Evolutionary conservation across 2,888 invertebrate species (phyloP), one percentile per base, ranked within the genome.

Genomic region (Leucozona laternaria): DNA sequence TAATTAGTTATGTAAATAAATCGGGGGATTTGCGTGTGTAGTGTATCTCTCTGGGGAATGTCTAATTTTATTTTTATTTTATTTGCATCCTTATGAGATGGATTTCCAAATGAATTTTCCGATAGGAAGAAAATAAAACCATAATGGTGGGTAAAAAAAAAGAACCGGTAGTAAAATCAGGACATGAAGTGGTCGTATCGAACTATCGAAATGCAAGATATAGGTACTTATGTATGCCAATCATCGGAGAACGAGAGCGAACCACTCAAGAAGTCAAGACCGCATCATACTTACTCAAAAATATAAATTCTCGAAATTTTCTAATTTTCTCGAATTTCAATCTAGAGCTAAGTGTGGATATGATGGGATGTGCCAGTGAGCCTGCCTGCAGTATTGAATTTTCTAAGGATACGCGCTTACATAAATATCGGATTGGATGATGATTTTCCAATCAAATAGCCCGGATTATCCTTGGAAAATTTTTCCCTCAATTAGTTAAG

Each of bases 401-500:
- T 64, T 22, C 17, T 20, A 31, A 64, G 31, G 64, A 48, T 31
- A 64, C 25, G 4, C 7, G 17, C 40, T 17, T 15, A 25, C 20
- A 55, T 15, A 25, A n/a, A 55, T 28, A 34, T 45, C 7, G 48
- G 37, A 53, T 57, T 53, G 34, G 43, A 79, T 48, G 43, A 79
- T 48, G 73, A 75, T 79, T 83, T 79, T 83, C 83, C 83, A 83
- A 83, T 83, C 73, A 83, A 79, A 75, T 62, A 81, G 81, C 77
- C 86, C 37, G 17, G 73, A 79, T 82, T 79, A 86, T 86, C 86
- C 62, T 86, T 57, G 82, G 48, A 17, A 48, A 75, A 53, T 57
- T 75, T 70, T 79, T 60, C 79, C 75, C 73, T 85, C 80, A 81
- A 85, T 85, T 79, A 84, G 84, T 79, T 79, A 76, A 84, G 84